Evolutionary conservation across 1,140 invertebrate genomes (phyloP).

Genomic region (Eurosta solidaginis): DNA sequence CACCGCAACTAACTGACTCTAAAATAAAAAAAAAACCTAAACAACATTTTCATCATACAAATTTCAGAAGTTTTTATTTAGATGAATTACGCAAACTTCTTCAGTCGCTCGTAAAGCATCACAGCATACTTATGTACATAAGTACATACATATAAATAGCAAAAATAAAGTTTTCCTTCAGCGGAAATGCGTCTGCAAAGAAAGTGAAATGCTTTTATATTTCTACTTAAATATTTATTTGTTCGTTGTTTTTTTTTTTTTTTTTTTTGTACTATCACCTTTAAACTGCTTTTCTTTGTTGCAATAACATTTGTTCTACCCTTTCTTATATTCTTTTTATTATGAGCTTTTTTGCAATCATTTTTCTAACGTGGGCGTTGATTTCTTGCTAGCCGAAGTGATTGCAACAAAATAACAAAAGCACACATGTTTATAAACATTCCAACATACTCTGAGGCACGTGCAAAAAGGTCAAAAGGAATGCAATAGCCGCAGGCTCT

Average conservation of each 20-base stretch:
- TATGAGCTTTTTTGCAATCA: too few relatives aligned
- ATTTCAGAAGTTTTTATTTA: constrained; percentile 32
- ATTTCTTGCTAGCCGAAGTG: too few relatives aligned
- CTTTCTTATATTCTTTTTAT: too few relatives aligned
- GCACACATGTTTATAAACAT: too few relatives aligned
- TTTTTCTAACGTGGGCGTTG: too few relatives aligned
- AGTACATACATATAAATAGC: background rate
- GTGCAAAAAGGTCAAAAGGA: too few relatives aligned
- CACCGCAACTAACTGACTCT: background rate
- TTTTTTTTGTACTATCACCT: background rate
- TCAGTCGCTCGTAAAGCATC: background rate
- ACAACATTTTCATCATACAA: constrained; percentile 29
- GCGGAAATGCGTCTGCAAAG: background rate
- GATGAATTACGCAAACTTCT: constrained; percentile 28
- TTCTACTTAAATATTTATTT: background rate
- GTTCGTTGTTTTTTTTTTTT: background rate
- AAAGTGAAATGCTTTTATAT: background rate
- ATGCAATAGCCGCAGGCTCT: too few relatives aligned
- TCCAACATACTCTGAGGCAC: too few relatives aligned
- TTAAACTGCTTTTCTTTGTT: too few relatives aligned
- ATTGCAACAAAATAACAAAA: too few relatives aligned
- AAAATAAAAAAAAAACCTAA: background rate
- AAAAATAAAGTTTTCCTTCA: background rate
- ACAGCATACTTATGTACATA: background rate
- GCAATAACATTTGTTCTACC: too few relatives aligned